Conservation (phyloP, 2,797 vertebrate genomes). For the Pangasius djambal region DNA sequence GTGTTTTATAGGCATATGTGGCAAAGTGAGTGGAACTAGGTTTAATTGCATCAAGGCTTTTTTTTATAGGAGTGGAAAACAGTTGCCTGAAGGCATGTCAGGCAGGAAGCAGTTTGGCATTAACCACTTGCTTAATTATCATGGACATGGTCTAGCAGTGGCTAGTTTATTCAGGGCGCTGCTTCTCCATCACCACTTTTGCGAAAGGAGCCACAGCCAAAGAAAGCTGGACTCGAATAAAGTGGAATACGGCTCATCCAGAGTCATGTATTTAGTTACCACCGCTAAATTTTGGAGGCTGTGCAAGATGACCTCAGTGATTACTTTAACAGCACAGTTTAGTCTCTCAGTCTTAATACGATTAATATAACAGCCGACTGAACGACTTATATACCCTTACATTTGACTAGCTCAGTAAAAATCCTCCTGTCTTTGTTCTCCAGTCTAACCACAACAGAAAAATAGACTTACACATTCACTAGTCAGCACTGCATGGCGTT, state of each 20-base stretch:
- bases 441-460: slow-evolving; percentile 16
- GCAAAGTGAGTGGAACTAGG: slow-evolving; percentile 29
- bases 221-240: slow-evolving; percentile 1
- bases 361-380: slow-evolving; percentile 13
- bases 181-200: slow-evolving; percentile 33
- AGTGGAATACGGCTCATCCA: neutral
- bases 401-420: slow-evolving; percentile 17
- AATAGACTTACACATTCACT: neutral
- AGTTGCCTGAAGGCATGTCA: slow-evolving; percentile 65
- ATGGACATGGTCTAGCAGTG: slow-evolving; percentile 44
- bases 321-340: slow-evolving; percentile 28
- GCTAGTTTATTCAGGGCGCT: slow-evolving; percentile 41
- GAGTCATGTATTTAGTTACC: slow-evolving; percentile 2
- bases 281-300: slow-evolving; percentile 7
- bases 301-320: slow-evolving; percentile 31
- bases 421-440: slow-evolving; percentile 8
- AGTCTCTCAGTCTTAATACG: slow-evolving; percentile 6
- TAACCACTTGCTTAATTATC: slow-evolving; percentile 63
- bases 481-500: neutral
- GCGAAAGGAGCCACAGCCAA: slow-evolving; percentile 5
- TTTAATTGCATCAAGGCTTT: slow-evolving; percentile 66
- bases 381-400: neutral
- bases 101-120: slow-evolving; percentile 59
- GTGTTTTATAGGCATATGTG: slow-evolving; percentile 41
- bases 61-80: slow-evolving; percentile 70